These are phyloP conservation scores for Gerris lacustris DNA, from an alignment of 2,888 invertebrate genomes.

Conservation along the genomic window DNA sequence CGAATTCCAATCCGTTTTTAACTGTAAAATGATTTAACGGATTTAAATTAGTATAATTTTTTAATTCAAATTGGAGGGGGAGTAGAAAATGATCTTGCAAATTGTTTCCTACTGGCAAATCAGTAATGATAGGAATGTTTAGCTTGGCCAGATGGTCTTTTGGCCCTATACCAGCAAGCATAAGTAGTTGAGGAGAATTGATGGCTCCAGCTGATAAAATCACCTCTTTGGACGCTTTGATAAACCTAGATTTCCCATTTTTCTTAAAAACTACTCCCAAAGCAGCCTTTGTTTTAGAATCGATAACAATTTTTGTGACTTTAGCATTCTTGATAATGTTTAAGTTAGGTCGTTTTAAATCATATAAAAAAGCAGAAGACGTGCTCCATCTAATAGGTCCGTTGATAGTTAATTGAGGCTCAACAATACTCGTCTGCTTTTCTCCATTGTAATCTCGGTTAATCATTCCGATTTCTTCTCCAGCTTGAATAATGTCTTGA, in stretches of 20 bases:
- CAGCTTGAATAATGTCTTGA: conserved; percentile 35
- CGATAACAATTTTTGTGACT: conserved; percentile 21
- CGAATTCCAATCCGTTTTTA: conserved; percentile 10
- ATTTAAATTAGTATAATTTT: conserved; percentile 1
- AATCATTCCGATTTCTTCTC: conserved; percentile 16
- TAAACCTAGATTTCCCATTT: conserved; percentile 5
- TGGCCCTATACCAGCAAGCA: conserved; percentile 27
- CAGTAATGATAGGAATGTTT: conserved; percentile 10
- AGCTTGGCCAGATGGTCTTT: conserved; percentile 7
- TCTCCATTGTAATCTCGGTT: conserved; percentile 20
- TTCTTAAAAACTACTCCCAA: conserved; percentile 20
- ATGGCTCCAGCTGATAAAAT: conserved; percentile 24
- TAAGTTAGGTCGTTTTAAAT: conserved; percentile 21
- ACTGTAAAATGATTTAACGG: conserved; percentile 5
- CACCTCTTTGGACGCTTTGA: conserved; percentile 22
- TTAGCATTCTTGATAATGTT: conserved; percentile 19
- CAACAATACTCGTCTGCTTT: conserved; percentile 15
- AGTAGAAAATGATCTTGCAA: conserved; percentile 16
- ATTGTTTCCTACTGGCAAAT: conserved; percentile 17
- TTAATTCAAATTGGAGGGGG: conserved; percentile 10
- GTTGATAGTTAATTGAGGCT: conserved; percentile 12
- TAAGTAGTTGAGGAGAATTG: conserved; percentile 23
- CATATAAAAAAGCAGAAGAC: conserved; percentile 21
- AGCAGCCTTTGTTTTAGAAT: conserved; percentile 15
- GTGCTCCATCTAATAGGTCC: conserved; percentile 22